These are phyloP conservation scores for Aphelenchoides bicaudatus DNA, from an alignment of 2,888 invertebrate genomes.

Conservation along the genomic window DNA sequence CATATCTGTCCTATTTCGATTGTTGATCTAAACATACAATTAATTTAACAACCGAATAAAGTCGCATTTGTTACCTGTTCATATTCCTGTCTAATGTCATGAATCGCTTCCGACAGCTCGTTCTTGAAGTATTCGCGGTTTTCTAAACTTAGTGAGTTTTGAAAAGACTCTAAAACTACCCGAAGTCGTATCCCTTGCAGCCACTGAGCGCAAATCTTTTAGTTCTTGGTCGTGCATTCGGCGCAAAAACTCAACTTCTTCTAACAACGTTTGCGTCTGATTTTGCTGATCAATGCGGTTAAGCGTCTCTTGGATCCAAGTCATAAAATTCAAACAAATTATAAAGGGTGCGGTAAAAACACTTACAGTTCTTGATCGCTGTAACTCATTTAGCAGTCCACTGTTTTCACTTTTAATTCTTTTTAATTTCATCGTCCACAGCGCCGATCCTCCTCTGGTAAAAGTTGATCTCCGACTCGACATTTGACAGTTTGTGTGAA, in stretches of 20 bases:
- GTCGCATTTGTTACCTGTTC: constrained; percentile 62
- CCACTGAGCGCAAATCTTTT: constrained; percentile 56
- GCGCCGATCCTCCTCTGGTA: constrained; percentile 46
- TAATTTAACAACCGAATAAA: neutral
- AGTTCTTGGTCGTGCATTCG: constrained; percentile 64
- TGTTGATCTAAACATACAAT: constrained; percentile 46
- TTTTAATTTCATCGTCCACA: constrained; percentile 49
- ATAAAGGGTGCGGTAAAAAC: neutral
- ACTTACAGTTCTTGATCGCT: constrained; percentile 58
- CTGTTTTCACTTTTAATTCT: constrained; percentile 62
- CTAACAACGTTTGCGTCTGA: constrained; percentile 63
- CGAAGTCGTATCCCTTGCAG: constrained; percentile 64
- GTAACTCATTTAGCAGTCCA: constrained; percentile 57
- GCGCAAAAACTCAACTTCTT: constrained; percentile 65
- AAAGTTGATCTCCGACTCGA: constrained; percentile 64
- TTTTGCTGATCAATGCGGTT: constrained; percentile 64
- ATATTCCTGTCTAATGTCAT: constrained; percentile 65
- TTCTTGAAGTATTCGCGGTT: constrained; percentile 66
- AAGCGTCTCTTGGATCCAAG: constrained; percentile 64
- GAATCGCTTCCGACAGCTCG: constrained; percentile 64
- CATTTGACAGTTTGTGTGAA: constrained; percentile 62
- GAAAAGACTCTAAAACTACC: too few relatives aligned
- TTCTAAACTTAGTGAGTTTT: too few relatives aligned
- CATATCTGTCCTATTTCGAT: constrained; percentile 63
- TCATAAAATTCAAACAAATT: constrained; percentile 60